These are phyloP conservation scores for Enteromius fasciolatus DNA, from an alignment of 2,797 vertebrate species.

Conservation along the genomic window DNA sequence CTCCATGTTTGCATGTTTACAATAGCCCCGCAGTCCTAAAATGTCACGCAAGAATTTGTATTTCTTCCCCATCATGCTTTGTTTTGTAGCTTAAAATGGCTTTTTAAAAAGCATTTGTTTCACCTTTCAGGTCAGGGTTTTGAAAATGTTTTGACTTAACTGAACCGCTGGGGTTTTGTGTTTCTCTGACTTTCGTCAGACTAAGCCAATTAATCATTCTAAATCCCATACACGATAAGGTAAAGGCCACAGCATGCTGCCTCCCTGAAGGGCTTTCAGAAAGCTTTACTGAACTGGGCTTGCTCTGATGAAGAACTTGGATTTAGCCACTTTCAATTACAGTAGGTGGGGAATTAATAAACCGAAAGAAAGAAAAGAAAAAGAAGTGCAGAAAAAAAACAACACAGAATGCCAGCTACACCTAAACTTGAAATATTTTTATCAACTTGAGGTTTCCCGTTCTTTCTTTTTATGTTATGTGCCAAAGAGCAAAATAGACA, in stretches of 20 bases:
- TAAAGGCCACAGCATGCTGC: slow-evolving; percentile 55
- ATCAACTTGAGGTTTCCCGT: slow-evolving; percentile 20
- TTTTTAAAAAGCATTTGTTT: slow-evolving; percentile 35
- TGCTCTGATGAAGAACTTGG: slow-evolving; percentile 43
- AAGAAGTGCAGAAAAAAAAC: slow-evolving; percentile 6
- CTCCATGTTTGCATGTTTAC: background rate
- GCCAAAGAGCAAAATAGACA: slow-evolving; percentile 40
- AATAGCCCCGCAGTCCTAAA: background rate
- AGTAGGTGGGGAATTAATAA: slow-evolving; percentile 53
- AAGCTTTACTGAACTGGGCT: slow-evolving; percentile 43
- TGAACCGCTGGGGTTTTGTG: slow-evolving; percentile 51
- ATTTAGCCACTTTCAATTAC: slow-evolving; percentile 53
- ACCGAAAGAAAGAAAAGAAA: slow-evolving; percentile 29
- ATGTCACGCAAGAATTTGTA: background rate
- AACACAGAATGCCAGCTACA: slow-evolving; percentile 45
- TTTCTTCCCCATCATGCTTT: background rate
- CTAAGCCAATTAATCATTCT: slow-evolving; percentile 60
- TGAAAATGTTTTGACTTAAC: slow-evolving; percentile 48
- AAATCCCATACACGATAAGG: slow-evolving; percentile 61
- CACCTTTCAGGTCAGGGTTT: slow-evolving; percentile 39
- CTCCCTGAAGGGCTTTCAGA: slow-evolving; percentile 46
- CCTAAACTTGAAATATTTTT: slow-evolving; percentile 55
- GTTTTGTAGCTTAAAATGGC: background rate
- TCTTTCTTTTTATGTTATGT: slow-evolving; percentile 21
- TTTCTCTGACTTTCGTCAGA: slow-evolving; percentile 58